Base-by-base conservation (phyloP, 2,113 vertebrate species). In the Hippocampus guttulatus region DNA sequence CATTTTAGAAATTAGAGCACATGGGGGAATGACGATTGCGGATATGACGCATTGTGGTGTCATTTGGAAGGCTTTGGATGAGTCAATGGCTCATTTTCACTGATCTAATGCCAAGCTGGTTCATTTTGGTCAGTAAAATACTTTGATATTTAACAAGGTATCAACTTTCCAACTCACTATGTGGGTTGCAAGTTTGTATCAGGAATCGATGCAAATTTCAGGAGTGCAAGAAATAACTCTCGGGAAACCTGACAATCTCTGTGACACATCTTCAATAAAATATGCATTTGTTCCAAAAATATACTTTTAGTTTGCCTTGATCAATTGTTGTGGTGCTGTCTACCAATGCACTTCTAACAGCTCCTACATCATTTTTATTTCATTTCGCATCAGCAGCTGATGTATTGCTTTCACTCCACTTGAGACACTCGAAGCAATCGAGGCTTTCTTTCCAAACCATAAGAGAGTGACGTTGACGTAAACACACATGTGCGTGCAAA, bases 321-420 rank as follows among this genome's bases (percentile, higher is more conserved):
- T 76, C 30, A 38, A 52, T 25, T 14, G 73, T 70, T 63, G 38
- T 76, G 51, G 8, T n/a, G 15, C 21, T 69, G 69, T 78, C 80
- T 64, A 49, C 81, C 68, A 68, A 78, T 41, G 57, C 75, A 68
- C 80, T 84, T 80, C 81, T 69, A 63, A 76, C 67, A 69, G 65
- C 78, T 68, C 47, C 68, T 69, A 70, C 67, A 70, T 80, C 74
- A 68, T 82, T 81, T 84, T 80, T 77, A 78, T 83, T 85, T 77
- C 49, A 78, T 80, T 77, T 75, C 58, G 74, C 4, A 55, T 79
- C 77, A 76, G 47, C 27, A 20, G 54, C 67, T 82, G 77, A 84
- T 88, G 73, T 81, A 87, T 84, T 80, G 68, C 67, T 64, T 71
- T 82, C 67, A 75, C 72, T 72, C 71, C 23, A 54, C 63, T 67